phyloP scores from a whole-genome alignment of 2,113 vertebrate species.

The Beaufortia kweichowensis region DNA sequence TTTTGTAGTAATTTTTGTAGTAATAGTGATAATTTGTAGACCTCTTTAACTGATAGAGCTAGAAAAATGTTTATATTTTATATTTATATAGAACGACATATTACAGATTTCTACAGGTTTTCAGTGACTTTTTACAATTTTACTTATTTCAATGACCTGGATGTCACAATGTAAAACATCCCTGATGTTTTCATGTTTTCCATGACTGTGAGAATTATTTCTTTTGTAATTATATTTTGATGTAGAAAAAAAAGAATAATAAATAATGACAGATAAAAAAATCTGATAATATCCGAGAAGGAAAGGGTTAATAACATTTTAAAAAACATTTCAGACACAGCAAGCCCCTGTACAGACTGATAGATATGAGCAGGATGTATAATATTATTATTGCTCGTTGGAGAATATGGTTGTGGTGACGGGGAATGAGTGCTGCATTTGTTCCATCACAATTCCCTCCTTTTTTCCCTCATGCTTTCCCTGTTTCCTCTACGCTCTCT shows the following conservation, averaged over 20 bases:
- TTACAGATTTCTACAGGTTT: no score
- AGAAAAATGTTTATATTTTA: no score
- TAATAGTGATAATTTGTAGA: no score
- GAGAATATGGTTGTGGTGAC: conserved; percentile 26
- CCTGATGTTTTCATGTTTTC: background rate
- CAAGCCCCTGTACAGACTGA: conserved; percentile 15
- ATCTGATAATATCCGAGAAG: conserved; percentile 32
- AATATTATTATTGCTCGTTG: conserved; percentile 42
- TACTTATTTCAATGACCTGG: background rate
- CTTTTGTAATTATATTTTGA: background rate
- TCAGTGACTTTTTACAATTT: no score
- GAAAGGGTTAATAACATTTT: background rate
- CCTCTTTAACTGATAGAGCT: background rate
- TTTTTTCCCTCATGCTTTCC: conserved; percentile 6
- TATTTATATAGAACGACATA: no score
- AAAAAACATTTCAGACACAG: conserved; percentile 60
- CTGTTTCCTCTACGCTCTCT: conserved; percentile 13
- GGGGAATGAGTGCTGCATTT: conserved; percentile 3
- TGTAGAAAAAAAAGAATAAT: background rate
- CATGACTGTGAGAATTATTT: background rate
- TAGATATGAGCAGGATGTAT: conserved; percentile 25
- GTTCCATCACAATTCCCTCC: conserved; percentile 21
- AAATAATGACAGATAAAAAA: background rate
- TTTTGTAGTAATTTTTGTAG: no score
- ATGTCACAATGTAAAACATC: background rate